Conservation (phyloP, 2,113 vertebrate species). For the Dipodomys spectabilis region DNA sequence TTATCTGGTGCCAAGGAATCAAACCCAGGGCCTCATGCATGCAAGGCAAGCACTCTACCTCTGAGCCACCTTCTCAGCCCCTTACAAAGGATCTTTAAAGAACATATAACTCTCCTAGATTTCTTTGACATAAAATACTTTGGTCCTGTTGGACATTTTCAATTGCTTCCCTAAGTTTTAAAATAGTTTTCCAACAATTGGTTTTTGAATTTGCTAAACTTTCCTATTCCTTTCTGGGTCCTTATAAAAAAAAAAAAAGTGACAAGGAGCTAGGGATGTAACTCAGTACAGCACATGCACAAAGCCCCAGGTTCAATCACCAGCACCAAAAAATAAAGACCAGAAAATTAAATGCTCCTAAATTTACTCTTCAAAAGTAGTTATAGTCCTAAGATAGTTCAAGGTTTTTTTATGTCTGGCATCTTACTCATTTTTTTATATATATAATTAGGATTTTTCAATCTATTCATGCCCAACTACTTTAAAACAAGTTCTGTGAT, state of each 20-base stretch:
- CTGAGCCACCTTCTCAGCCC: no score
- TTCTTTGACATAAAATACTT: constrained; percentile 38
- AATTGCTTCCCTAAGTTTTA: constrained; percentile 20
- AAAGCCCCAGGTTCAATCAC: background rate
- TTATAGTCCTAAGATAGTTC: background rate
- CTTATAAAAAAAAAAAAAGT: background rate
- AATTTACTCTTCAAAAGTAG: background rate
- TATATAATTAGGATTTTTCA: background rate
- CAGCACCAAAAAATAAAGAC: background rate
- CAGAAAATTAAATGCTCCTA: background rate
- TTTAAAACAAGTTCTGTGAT: constrained; percentile 20
- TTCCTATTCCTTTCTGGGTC: background rate
- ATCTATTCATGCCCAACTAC: background rate
- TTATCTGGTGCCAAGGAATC: no score
- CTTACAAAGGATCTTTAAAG: constrained; percentile 31
- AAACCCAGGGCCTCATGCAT: no score
- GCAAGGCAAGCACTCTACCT: no score
- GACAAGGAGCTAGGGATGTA: background rate
- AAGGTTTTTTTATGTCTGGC: background rate
- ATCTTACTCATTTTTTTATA: background rate
- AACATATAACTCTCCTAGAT: background rate
- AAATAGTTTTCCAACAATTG: constrained; percentile 34
- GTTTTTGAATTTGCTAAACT: constrained; percentile 22
- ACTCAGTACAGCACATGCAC: background rate
- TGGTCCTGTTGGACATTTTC: constrained; percentile 9